Conservation (phyloP, 1,140 invertebrate genomes). For the Potamilus streckersoni region DNA sequence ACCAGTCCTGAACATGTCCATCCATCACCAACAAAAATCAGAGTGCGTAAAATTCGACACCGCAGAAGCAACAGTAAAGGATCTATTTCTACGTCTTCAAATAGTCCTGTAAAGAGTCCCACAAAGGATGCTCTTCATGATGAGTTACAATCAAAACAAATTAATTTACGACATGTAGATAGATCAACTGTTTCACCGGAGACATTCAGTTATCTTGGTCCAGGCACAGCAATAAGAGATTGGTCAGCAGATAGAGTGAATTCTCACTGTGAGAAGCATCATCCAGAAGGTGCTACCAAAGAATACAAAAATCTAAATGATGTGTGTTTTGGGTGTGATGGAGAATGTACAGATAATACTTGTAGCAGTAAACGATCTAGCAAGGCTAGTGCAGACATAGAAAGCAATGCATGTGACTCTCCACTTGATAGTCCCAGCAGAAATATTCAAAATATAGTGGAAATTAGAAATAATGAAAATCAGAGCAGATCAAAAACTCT, state of each 20-base stretch:
- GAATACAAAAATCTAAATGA: slow-evolving; percentile 60
- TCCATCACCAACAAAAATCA: slow-evolving; percentile 61
- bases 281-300: slow-evolving; percentile 13
- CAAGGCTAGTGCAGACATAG: slow-evolving; percentile 50
- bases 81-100: slow-evolving; percentile 47
- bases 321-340: slow-evolving; percentile 66
- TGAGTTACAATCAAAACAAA: slow-evolving; percentile 40
- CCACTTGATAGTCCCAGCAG: slow-evolving; percentile 33
- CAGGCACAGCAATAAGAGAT: slow-evolving; percentile 61
- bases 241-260: slow-evolving; percentile 26
- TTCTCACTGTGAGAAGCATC: slow-evolving; percentile 4
- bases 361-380: slow-evolving; percentile 60
- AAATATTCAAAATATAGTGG: slow-evolving; percentile 36
- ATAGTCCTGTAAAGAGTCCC: slow-evolving; percentile 51
- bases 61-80: slow-evolving; percentile 62
- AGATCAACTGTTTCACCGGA: slow-evolving; percentile 37
- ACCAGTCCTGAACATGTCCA: slow-evolving; percentile 59
- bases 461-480: slow-evolving; percentile 46
- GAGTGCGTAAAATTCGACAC: slow-evolving; percentile 58
- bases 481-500: slow-evolving; percentile 29
- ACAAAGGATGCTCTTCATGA: slow-evolving; percentile 42
- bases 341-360: slow-evolving; percentile 57
- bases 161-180: slow-evolving; percentile 33
- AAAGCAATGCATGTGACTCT: slow-evolving; percentile 52
- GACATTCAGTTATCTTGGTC: slow-evolving; percentile 55